A percentile compares a stretch with the other conserved stretches of the same genome.
phyloP scores from a whole-genome alignment of 2,113 vertebrate species.

The Platichthys stellatus region DNA sequence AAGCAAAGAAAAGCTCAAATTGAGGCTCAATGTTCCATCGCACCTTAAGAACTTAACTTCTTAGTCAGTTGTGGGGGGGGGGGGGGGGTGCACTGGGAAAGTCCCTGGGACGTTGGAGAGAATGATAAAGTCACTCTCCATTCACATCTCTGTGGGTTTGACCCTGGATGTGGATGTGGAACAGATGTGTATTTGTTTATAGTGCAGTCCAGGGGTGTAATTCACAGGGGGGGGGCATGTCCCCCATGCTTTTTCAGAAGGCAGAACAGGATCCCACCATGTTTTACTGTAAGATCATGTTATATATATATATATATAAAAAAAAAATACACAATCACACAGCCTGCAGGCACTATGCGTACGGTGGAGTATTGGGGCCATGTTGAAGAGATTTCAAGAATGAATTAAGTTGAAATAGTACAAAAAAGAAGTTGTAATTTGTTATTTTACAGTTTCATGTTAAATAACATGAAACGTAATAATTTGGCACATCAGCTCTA shows the following conservation, averaged over 20 bases:
- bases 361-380: background rate
- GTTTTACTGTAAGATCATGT: background rate
- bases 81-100: conserved; percentile 21
- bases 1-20: conserved; percentile 38
- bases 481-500: no score
- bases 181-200: conserved; percentile 51
- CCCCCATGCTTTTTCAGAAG: background rate
- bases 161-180: conserved; percentile 47
- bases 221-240: background rate
- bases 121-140: conserved; percentile 11
- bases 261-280: background rate
- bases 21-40: conserved; percentile 41
- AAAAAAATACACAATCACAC: background rate
- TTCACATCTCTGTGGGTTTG: conserved; percentile 32
- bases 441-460: no score
- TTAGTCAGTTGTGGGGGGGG: conserved; percentile 38
- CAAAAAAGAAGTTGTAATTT: no score
- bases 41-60: conserved; percentile 43
- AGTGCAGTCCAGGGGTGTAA: conserved; percentile 32
- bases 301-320: no score
- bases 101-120: conserved; percentile 39
- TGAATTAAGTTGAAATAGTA: no score
- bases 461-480: no score
- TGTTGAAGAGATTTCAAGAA: no score
- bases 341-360: background rate